Base-by-base conservation (phyloP, 2,888 invertebrate species). In the Sthenelais limicola region DNA sequence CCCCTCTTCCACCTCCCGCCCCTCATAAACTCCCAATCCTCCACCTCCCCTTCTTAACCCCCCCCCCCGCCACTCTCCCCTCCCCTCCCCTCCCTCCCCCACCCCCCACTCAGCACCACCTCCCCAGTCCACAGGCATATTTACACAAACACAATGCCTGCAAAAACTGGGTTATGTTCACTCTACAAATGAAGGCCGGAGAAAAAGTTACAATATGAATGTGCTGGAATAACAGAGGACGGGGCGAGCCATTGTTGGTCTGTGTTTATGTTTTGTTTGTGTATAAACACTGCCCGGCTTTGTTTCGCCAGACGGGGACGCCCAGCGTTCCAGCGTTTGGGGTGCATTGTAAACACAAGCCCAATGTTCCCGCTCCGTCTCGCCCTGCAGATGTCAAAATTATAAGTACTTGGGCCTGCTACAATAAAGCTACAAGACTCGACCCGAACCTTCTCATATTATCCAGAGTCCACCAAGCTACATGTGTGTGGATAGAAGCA, bases 131-230 rank as follows among this genome's bases (percentile, higher is more conserved):
- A n/a, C n/a, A n/a, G n/a, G n/a, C 43, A 18, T 62, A 43, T 62
- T 62, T 62, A 62, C 62, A n/a, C 43, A 62, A 35, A 62, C 62
- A 38, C 62, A 38, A 21, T 21, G 24, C 3, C 28, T 24, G 62
- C 12, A 4, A 35, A 62, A 62, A 62, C 62, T 62, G 62, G 62
- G 62, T 62, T 62, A 62, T 35, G 38, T 62, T 62, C 38, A 62
- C 62, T 62, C 38, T 21, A 62, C 62, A 15, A 62, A 62, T 62
- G 62, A 62, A 33, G 62, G 38, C 62, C 24, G 38, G 62, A 62
- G 62, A 62, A 62, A 62, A 62, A 62, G 62, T 62, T 62, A 62
- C 62, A 62, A 62, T 62, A 62, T 62, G 62, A 62, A 38, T 62
- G 62, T 24, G 24, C 24, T 62, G 62, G 62, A 38, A 62, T 62